Percentiles rank a stretch among this genome's conserved stretches.
Evolutionary conservation across 2,888 invertebrate species (phyloP).

Genomic region (Thelaira solivaga): DNA sequence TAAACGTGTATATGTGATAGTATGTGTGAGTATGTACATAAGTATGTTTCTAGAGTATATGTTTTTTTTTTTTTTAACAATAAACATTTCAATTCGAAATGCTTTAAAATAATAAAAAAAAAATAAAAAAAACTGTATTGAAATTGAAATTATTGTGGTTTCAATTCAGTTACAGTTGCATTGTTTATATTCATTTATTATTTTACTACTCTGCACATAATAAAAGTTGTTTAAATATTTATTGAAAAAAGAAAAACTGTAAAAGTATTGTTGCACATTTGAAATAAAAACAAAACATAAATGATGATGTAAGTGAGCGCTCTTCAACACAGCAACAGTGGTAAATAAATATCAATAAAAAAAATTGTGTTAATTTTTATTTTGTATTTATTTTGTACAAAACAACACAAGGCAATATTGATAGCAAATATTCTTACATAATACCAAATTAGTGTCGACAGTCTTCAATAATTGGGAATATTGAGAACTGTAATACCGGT

Average conservation of each 20-base stretch:
- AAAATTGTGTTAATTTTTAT: too few relatives aligned
- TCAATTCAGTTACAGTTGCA: slow-evolving; percentile 41
- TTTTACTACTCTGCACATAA: neutral
- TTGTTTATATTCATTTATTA: slow-evolving; percentile 18
- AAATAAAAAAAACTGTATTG: slow-evolving; percentile 15
- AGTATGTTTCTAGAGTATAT: neutral
- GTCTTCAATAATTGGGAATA: too few relatives aligned
- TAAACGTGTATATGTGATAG: neutral
- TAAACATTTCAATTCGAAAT: slow-evolving; percentile 13
- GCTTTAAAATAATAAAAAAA: neutral
- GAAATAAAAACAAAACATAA: neutral
- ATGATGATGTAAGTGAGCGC: slow-evolving; percentile 38
- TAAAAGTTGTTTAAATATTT: slow-evolving; percentile 34
- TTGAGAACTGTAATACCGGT: too few relatives aligned
- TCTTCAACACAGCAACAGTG: too few relatives aligned
- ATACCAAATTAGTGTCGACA: too few relatives aligned
- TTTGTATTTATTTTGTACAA: too few relatives aligned
- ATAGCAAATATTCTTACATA: too few relatives aligned
- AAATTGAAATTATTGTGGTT: slow-evolving; percentile 49
- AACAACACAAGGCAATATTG: too few relatives aligned
- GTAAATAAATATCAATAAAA: too few relatives aligned
- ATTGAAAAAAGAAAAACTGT: slow-evolving; percentile 1
- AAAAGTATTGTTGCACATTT: too few relatives aligned
- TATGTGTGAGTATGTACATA: too few relatives aligned
- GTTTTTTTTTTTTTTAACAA: neutral